Conservation (phyloP, 2,888 invertebrate genomes). For the Cyclophora punctaria region DNA sequence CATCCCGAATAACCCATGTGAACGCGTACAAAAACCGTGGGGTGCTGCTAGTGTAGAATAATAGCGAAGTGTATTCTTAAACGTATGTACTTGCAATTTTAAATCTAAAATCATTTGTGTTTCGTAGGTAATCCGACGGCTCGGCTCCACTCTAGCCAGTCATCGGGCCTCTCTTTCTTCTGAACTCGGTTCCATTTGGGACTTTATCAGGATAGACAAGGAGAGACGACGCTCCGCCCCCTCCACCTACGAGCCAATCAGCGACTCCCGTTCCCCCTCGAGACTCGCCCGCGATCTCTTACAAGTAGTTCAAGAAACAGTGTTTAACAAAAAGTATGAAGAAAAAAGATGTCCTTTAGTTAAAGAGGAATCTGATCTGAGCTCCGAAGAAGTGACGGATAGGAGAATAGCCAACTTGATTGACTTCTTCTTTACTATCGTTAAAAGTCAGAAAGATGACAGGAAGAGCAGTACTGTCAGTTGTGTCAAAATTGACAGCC, state of each 20-base stretch:
- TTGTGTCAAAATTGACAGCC: slow-evolving; percentile 63
- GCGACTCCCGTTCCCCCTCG: slow-evolving; percentile 50
- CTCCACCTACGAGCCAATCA: slow-evolving; percentile 43
- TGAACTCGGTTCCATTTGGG: slow-evolving; percentile 65
- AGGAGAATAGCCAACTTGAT: slow-evolving; percentile 63
- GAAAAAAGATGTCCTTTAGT: slow-evolving; percentile 60
- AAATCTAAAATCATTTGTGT: background rate
- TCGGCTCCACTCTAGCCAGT: slow-evolving; percentile 55
- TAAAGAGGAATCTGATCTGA: slow-evolving; percentile 61
- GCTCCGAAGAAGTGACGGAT: slow-evolving; percentile 56
- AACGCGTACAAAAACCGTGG: no score
- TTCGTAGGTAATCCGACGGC: slow-evolving; percentile 59
- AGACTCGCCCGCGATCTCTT: slow-evolving; percentile 58
- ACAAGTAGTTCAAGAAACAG: slow-evolving; percentile 67
- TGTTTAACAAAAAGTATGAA: slow-evolving; percentile 49
- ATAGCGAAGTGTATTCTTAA: no score
- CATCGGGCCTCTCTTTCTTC: slow-evolving; percentile 64
- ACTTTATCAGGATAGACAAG: slow-evolving; percentile 53
- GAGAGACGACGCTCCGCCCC: slow-evolving; percentile 55
- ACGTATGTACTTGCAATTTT: background rate
- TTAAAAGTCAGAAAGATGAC: slow-evolving; percentile 63
- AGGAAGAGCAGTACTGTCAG: slow-evolving; percentile 60
- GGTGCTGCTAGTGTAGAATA: no score
- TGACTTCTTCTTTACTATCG: slow-evolving; percentile 69
- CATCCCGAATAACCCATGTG: no score